phyloP scores from a whole-genome alignment of 2,888 invertebrate species.

The Selenia dentaria region DNA sequence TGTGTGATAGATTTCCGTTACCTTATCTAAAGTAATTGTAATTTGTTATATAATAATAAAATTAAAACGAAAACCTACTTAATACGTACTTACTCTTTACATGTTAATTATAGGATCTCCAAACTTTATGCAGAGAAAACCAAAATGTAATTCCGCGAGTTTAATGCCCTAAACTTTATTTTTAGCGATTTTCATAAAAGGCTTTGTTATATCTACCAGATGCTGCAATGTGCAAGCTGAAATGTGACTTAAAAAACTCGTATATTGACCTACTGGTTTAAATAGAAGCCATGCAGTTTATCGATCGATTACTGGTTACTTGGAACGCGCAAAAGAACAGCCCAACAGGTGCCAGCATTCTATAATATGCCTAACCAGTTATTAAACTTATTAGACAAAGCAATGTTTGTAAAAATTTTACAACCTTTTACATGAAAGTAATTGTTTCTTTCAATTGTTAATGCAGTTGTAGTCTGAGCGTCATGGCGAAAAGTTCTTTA shows the following conservation, averaged over 20 bases:
- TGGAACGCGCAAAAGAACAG: slow-evolving; percentile 9
- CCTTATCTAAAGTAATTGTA: too few relatives aligned
- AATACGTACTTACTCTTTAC: too few relatives aligned
- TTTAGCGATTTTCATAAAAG: slow-evolving; percentile 20
- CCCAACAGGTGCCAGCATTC: slow-evolving; percentile 16
- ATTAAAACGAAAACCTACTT: too few relatives aligned
- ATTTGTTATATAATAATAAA: too few relatives aligned
- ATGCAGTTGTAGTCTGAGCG: not conserved
- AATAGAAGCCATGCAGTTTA: slow-evolving; percentile 30
- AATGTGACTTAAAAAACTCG: slow-evolving; percentile 27
- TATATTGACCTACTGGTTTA: slow-evolving; percentile 33
- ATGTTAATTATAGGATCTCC: too few relatives aligned
- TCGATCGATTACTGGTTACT: slow-evolving; percentile 13
- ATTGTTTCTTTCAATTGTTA: slow-evolving; percentile 1
- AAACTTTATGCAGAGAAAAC: too few relatives aligned
- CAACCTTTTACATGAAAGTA: not conserved
- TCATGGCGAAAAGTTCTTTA: not conserved
- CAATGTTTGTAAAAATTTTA: slow-evolving; percentile 7
- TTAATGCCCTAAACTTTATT: slow-evolving; percentile 3
- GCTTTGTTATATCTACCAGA: slow-evolving; percentile 30
- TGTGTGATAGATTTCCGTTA: too few relatives aligned
- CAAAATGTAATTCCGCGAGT: slow-evolving; percentile 3
- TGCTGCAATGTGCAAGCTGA: slow-evolving; percentile 33
- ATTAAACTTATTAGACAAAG: slow-evolving; percentile 22
- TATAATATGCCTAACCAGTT: slow-evolving; percentile 6